Conservation (phyloP, 1,140 invertebrate species). For the Drosophila truncata region DNA sequence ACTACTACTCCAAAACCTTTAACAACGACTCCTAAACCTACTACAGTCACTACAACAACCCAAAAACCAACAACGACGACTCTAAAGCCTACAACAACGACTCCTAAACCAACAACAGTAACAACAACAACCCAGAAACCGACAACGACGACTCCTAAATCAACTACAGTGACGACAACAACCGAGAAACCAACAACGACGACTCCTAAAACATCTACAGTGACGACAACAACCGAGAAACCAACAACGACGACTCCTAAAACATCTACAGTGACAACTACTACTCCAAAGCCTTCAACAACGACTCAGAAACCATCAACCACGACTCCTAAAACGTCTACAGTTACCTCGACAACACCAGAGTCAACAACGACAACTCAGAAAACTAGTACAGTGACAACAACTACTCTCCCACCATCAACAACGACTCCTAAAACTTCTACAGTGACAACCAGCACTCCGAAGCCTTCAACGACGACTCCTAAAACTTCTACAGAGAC, state of each 20-base stretch:
- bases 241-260: background rate
- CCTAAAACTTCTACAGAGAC: background rate
- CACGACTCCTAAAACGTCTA: background rate
- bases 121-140: conserved; percentile 64
- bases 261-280: background rate
- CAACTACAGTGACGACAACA: background rate
- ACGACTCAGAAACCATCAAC: background rate
- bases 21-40: background rate
- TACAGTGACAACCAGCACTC: no score
- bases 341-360: background rate
- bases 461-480: background rate
- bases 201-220: background rate
- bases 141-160: conserved; percentile 7
- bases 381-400: background rate
- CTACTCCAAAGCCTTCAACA: background rate
- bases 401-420: background rate
- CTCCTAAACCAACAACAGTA: background rate
- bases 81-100: background rate
- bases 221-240: background rate
- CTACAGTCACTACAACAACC: conserved; percentile 65
- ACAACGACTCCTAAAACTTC: background rate
- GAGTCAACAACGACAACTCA: background rate
- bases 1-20: conserved; percentile 28
- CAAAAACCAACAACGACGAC: background rate
- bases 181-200: background rate